phyloP scores from a whole-genome alignment of 2,113 vertebrate genomes.

The Hypocryptadius cinnamomeus region DNA sequence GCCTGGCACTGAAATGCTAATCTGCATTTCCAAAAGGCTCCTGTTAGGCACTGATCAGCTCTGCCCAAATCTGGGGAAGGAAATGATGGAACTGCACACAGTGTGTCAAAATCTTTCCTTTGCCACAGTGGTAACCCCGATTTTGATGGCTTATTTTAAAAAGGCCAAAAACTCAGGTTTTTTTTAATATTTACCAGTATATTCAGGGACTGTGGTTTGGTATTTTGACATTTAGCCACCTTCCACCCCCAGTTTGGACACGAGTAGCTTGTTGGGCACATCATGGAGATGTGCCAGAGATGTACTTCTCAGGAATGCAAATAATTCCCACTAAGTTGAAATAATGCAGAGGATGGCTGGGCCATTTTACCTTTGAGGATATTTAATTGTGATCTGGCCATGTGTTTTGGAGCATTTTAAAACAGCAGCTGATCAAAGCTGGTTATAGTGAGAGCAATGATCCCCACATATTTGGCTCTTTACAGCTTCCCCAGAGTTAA shows the following conservation, averaged over 20 bases:
- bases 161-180: neutral
- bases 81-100: neutral
- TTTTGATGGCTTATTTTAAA: neutral
- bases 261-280: neutral
- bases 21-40: neutral
- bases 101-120: neutral
- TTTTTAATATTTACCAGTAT: neutral
- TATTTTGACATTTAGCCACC: neutral
- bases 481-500: neutral
- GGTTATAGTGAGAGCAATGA: neutral
- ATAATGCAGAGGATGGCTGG: neutral
- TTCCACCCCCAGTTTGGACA: neutral
- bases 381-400: neutral
- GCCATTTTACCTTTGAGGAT: neutral
- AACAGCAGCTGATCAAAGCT: neutral
- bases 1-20: neutral
- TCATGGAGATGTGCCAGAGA: neutral
- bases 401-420: neutral
- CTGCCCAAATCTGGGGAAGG: neutral
- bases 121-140: rapidly evolving
- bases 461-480: neutral
- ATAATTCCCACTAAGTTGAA: neutral
- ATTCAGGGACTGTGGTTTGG: neutral
- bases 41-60: neutral
- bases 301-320: neutral